These are phyloP conservation scores for Belgica antarctica DNA, from an alignment of 2,888 invertebrate genomes.

Conservation along the genomic window DNA sequence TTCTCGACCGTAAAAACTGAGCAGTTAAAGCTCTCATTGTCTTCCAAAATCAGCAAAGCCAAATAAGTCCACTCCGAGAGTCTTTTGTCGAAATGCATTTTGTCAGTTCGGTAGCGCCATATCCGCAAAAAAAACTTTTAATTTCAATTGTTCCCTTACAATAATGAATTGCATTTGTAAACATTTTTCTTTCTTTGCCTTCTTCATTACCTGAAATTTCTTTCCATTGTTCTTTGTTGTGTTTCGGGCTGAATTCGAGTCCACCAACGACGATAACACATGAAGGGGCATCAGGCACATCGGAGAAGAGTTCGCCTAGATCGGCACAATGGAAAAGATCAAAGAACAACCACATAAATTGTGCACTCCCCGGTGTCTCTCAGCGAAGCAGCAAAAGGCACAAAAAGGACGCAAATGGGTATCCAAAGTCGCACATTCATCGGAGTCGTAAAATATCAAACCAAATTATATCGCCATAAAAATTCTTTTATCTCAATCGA, in stretches of 20 bases:
- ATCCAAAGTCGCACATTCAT: neutral
- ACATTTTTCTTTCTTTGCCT: constrained; percentile 6
- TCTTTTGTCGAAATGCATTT: neutral
- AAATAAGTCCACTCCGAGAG: neutral
- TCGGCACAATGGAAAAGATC: constrained; percentile 21
- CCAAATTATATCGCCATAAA: constrained; percentile 43
- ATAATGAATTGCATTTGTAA: constrained; percentile 29
- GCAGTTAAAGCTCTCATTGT: neutral
- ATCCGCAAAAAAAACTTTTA: constrained; percentile 32
- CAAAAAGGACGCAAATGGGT: constrained; percentile 15
- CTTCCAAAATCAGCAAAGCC: neutral
- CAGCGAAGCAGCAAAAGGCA: neutral
- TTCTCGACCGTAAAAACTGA: neutral
- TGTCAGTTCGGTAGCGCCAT: constrained; percentile 40
- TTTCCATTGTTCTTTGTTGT: neutral
- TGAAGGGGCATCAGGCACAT: neutral
- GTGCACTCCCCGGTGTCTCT: constrained; percentile 28
- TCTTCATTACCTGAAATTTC: constrained; percentile 1
- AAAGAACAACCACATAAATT: constrained; percentile 38
- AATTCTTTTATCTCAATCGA: constrained; percentile 36
- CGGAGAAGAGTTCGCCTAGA: neutral
- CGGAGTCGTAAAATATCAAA: constrained; percentile 34
- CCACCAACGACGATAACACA: constrained; percentile 36
- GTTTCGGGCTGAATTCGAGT: constrained; percentile 14
- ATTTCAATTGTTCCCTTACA: constrained; percentile 6